Evolutionary conservation across 2,797 vertebrate genomes (phyloP).

Genomic region (Antennarius maculatus): DNA sequence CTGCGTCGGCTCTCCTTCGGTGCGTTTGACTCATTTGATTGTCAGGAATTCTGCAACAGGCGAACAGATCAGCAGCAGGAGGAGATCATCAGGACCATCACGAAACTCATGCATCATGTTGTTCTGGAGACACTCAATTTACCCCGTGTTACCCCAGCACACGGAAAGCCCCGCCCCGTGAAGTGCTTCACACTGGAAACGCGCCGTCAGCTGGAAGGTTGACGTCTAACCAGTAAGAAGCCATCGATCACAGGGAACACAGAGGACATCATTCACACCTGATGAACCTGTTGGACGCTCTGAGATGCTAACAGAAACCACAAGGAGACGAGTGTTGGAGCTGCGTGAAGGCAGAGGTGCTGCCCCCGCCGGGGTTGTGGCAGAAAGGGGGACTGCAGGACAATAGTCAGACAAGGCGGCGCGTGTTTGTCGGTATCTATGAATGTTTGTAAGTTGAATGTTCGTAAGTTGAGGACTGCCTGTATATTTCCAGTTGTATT

Average conservation of each 20-base stretch:
- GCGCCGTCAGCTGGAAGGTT: constrained; percentile 29
- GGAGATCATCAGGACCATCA: background rate
- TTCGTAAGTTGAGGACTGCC: too few relatives aligned
- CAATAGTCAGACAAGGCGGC: too few relatives aligned
- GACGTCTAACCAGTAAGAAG: constrained; percentile 32
- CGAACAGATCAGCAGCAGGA: background rate
- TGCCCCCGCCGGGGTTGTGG: too few relatives aligned
- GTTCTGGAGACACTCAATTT: background rate
- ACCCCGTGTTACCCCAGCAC: background rate
- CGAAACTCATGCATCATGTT: background rate
- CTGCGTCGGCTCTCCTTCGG: background rate
- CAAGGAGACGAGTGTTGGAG: too few relatives aligned
- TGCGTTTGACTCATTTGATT: constrained; percentile 3
- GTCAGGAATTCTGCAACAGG: background rate
- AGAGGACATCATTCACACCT: constrained; percentile 45
- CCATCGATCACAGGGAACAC: constrained; percentile 51
- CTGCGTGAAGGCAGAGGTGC: too few relatives aligned
- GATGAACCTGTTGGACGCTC: constrained; percentile 34
- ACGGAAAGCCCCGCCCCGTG: constrained; percentile 8
- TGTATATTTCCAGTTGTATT: too few relatives aligned
- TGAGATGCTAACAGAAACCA: too few relatives aligned
- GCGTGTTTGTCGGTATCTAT: too few relatives aligned
- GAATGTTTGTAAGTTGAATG: too few relatives aligned
- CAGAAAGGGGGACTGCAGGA: too few relatives aligned
- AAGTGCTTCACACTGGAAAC: constrained; percentile 22